Evolutionary conservation across 2,797 vertebrate genomes (phyloP), one percentile per base, ranked within the genome.

Genomic region (Myotis findleyi): DNA sequence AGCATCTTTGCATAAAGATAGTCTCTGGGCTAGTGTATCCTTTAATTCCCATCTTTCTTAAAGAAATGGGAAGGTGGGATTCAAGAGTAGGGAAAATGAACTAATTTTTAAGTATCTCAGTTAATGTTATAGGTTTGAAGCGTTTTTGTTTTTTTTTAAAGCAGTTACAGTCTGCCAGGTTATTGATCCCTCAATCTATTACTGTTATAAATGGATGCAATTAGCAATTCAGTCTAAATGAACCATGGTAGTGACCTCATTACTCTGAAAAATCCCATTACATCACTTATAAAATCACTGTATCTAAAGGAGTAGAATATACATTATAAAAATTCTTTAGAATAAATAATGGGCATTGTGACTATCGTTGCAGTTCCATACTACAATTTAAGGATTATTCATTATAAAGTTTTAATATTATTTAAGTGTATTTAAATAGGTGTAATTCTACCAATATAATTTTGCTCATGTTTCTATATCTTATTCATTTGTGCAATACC

Each of bases 31-130:
- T 87, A 1, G 72, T 85, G 64, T 5, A 68, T 84, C 64, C 12
- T 87, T 80, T 94, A 33, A 27, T 84, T 66, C 3, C 44, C 20
- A 41, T 89, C 14, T 86, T 33, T 85, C 57, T 85, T 79, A 25
- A 90, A 57, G 16, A 86, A 83, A 53, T 36, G 59, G 8, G 5
- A 79, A 96, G n/a, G 3, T n/a, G 53, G 38, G 21, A 11, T 68
- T 94, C 49, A 76, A 93, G 47, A 57, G 11, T 59, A 80, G 41
- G 20, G n/a, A 92, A 81, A 90, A 57, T 86, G 21, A 81, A 57
- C 25, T 77, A 10, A 47, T 27, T 41, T 72, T 81, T 36, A 23
- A 77, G 49, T 73, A 80, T 69, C 41, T 62, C 53, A 21, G 27
- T 49, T 85, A 68, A 81, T n/a, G 4, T 27, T 71, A 18, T 9